Percentiles rank a stretch among this genome's conserved stretches.
phyloP scores from a whole-genome alignment of 2,113 vertebrate genomes.

The Glaucidium brasilianum region DNA sequence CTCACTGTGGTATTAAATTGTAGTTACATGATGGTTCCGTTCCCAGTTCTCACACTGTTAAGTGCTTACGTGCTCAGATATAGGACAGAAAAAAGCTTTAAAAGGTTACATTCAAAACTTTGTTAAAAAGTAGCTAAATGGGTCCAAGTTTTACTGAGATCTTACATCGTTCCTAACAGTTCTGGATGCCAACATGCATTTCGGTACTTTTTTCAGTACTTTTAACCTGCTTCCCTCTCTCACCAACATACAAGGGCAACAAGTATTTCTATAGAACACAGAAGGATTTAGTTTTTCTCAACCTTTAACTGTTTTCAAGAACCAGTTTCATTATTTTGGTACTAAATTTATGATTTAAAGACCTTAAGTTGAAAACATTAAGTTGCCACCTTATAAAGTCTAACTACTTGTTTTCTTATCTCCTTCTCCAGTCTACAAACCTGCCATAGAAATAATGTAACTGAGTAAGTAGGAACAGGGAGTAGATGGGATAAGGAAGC shows the following conservation, averaged over 20 bases:
- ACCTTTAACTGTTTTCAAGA: neutral
- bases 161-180: neutral
- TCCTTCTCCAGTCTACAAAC: neutral
- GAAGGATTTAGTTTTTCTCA: neutral
- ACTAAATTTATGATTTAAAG: neutral
- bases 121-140: neutral
- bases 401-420: neutral
- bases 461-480: neutral
- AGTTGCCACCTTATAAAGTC: neutral
- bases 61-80: neutral
- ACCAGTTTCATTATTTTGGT: neutral
- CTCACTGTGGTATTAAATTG: neutral
- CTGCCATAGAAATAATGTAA: neutral
- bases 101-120: neutral
- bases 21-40: neutral
- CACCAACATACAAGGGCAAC: neutral
- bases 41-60: neutral
- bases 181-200: fast-evolving
- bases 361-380: neutral
- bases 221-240: neutral
- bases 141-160: neutral
- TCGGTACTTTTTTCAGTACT: neutral
- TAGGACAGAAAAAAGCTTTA: neutral
- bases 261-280: neutral
- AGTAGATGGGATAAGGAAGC: neutral